Conservation (phyloP, 2,797 vertebrate genomes). For the Sebastolobus alascanus region DNA sequence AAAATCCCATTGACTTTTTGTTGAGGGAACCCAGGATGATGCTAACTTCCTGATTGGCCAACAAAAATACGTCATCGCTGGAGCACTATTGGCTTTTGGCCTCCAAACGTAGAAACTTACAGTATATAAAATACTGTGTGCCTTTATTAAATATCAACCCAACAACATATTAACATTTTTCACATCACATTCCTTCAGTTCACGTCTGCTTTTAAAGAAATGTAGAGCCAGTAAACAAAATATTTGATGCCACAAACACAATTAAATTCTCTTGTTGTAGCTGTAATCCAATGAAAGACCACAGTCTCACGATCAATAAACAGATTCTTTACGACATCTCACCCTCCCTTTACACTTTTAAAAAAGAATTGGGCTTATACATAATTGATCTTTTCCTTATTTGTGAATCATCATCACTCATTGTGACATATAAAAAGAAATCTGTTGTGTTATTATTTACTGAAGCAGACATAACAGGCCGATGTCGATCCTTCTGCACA, state of each 20-base stretch:
- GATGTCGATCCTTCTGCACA: slow-evolving; percentile 12
- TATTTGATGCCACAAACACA: not conserved
- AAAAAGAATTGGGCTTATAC: not conserved
- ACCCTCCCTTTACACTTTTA: not conserved
- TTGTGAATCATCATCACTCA: slow-evolving; percentile 1
- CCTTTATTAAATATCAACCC: not conserved
- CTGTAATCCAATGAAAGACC: not conserved
- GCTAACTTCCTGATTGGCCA: too few species aligned
- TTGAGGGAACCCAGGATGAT: too few species aligned
- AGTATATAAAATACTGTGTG: not conserved
- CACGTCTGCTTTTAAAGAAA: not conserved
- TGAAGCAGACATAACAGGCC: not conserved
- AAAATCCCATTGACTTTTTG: too few species aligned
- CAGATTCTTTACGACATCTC: not conserved
- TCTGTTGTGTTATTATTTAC: not conserved
- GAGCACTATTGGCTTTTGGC: not conserved
- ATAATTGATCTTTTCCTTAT: not conserved
- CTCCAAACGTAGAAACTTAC: not conserved
- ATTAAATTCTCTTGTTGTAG: not conserved
- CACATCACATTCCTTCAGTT: not conserved
- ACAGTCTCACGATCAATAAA: not conserved
- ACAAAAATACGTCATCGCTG: too few species aligned
- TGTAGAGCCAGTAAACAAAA: not conserved
- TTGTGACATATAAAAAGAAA: not conserved
- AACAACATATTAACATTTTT: not conserved